These are phyloP conservation scores for Tachysurus vachellii DNA, from an alignment of 2,113 vertebrate genomes.

Conservation along the genomic window DNA sequence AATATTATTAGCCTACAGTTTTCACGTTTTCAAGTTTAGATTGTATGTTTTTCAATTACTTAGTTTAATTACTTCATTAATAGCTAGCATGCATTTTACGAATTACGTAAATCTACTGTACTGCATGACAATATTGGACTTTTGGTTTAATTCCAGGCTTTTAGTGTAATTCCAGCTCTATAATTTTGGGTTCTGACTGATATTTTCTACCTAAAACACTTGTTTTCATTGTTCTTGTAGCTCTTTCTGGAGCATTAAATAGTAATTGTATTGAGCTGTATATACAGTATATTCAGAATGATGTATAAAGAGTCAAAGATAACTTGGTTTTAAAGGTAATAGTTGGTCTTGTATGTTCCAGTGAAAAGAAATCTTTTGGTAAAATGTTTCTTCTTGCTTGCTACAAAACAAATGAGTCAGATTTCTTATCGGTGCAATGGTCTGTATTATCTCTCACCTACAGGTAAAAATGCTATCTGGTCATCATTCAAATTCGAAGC, in stretches of 20 bases:
- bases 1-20: neutral
- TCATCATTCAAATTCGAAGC: constrained; percentile 90
- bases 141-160: neutral
- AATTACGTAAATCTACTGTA: neutral
- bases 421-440: neutral
- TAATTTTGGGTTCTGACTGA: neutral
- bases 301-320: neutral
- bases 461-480: constrained; percentile 97
- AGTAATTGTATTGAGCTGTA: neutral
- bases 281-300: neutral
- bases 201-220: neutral
- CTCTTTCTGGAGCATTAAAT: neutral
- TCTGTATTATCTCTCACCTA: constrained; percentile 10
- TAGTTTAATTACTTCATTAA: neutral
- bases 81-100: neutral
- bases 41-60: too few species aligned
- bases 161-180: neutral
- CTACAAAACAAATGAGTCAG: neutral
- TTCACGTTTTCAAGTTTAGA: neutral
- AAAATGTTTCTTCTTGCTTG: neutral
- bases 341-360: neutral
- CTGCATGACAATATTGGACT: neutral
- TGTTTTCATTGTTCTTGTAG: neutral
- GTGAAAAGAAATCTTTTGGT: neutral
- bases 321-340: neutral